Conservation (phyloP, 2,797 vertebrate genomes). For the Stomatorhinus walkeri region DNA sequence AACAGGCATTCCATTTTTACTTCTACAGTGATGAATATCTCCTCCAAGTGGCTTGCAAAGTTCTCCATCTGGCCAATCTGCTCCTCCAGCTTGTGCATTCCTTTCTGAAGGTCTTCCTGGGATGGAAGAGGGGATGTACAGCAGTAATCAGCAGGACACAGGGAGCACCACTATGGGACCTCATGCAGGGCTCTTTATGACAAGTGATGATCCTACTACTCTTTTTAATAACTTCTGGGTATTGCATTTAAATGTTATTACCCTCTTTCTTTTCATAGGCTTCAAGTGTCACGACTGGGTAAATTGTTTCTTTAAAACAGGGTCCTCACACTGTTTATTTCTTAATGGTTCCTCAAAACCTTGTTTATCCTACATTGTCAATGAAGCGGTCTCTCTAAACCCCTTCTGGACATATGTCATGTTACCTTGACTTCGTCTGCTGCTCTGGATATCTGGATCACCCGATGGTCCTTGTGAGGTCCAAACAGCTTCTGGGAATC, state of each 20-base stretch:
- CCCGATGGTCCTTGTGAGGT: constrained; percentile 54
- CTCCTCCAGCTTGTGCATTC: constrained; percentile 67
- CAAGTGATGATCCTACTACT: not conserved
- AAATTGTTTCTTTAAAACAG: not conserved
- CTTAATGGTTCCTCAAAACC: not conserved
- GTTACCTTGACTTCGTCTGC: constrained; percentile 60
- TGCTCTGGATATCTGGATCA: constrained; percentile 46
- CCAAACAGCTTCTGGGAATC: constrained; percentile 42
- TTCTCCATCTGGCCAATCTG: constrained; percentile 86
- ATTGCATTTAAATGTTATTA: not conserved
- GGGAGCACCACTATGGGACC: not conserved
- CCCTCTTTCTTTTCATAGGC: not conserved
- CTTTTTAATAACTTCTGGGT: not conserved
- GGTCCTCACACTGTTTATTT: not conserved
- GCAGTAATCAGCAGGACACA: not conserved
- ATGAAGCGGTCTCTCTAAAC: not conserved
- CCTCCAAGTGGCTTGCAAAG: constrained; percentile 86
- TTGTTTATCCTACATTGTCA: not conserved
- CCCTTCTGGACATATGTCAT: not conserved
- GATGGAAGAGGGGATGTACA: constrained; percentile 16
- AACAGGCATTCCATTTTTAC: constrained; percentile 49
- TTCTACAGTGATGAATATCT: constrained; percentile 95
- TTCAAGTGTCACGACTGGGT: not conserved
- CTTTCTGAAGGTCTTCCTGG: constrained; percentile 65
- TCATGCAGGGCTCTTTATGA: not conserved